A percentile compares a stretch with the other conserved stretches of the same genome.
Conservation (phyloP, 2,888 invertebrate genomes). For the Nesidiocoris tenuis region DNA sequence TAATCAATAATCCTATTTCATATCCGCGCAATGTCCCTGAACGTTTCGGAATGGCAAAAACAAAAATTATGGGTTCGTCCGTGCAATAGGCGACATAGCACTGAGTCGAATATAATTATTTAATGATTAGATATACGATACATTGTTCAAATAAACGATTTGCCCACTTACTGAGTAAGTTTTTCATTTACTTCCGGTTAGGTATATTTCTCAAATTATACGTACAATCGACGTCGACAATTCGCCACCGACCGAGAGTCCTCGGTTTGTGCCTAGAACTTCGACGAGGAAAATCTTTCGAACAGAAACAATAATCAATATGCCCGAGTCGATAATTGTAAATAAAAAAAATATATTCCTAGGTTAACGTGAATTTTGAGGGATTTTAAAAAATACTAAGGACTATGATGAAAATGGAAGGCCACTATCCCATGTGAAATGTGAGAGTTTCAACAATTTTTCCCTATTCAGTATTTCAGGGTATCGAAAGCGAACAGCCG, state of each 20-base stretch:
- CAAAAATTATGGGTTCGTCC: background rate
- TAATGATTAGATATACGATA: background rate
- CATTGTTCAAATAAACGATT: background rate
- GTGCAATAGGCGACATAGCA: constrained; percentile 1
- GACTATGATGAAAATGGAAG: no score
- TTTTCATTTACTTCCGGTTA: no score
- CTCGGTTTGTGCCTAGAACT: background rate
- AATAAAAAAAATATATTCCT: no score
- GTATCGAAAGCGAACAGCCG: background rate
- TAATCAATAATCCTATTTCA: no score
- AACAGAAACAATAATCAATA: no score
- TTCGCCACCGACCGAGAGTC: background rate
- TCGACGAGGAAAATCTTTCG: background rate
- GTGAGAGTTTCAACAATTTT: background rate
- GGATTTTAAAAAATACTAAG: no score
- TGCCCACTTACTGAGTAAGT: background rate
- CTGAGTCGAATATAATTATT: background rate
- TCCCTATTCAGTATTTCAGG: no score
- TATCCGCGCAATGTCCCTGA: background rate
- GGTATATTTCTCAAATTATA: no score
- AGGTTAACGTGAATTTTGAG: no score
- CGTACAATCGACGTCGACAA: background rate
- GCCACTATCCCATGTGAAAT: background rate
- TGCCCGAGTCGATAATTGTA: no score
- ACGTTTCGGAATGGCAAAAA: constrained; percentile 18